Evolutionary conservation across 2,797 vertebrate genomes (phyloP).

Genomic region (Philypnodon macrostomus): DNA sequence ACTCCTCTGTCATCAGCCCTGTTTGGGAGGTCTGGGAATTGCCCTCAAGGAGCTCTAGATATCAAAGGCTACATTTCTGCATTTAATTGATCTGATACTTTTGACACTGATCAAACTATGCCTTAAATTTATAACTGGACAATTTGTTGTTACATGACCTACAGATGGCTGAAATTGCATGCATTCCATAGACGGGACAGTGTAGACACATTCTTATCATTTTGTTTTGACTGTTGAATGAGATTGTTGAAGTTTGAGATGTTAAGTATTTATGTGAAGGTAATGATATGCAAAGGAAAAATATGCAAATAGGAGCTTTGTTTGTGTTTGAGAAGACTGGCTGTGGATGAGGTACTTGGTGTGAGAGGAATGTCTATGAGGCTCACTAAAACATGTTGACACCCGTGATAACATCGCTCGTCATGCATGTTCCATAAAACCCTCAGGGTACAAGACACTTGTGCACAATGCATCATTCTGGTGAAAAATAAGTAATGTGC

Average conservation of each 20-base stretch:
- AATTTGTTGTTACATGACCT: neutral
- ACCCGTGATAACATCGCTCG: constrained; percentile 46
- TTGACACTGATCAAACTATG: no score
- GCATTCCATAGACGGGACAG: constrained; percentile 8
- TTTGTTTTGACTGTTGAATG: neutral
- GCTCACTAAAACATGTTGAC: constrained; percentile 53
- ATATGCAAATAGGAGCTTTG: constrained; percentile 20
- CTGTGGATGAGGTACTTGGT: constrained; percentile 1
- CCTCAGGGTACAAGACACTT: constrained; percentile 10
- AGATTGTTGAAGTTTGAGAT: neutral
- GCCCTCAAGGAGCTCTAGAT: constrained; percentile 7
- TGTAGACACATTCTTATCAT: neutral
- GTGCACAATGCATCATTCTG: constrained; percentile 1
- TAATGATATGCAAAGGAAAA: constrained; percentile 8
- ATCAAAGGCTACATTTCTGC: neutral
- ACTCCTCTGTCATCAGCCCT: constrained; percentile 8
- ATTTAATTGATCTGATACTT: neutral
- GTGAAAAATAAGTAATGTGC: neutral
- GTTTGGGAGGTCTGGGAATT: constrained; percentile 15
- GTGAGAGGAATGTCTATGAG: constrained; percentile 49
- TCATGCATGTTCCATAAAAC: constrained; percentile 18
- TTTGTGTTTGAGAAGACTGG: constrained; percentile 5
- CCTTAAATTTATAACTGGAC: neutral
- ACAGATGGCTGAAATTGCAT: constrained; percentile 9
- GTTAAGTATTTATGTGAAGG: neutral